Conservation (phyloP, 30 jellyfish, hydroid and myxozoan species). For the Aurelia aurita complex sp. Pacific region DNA sequence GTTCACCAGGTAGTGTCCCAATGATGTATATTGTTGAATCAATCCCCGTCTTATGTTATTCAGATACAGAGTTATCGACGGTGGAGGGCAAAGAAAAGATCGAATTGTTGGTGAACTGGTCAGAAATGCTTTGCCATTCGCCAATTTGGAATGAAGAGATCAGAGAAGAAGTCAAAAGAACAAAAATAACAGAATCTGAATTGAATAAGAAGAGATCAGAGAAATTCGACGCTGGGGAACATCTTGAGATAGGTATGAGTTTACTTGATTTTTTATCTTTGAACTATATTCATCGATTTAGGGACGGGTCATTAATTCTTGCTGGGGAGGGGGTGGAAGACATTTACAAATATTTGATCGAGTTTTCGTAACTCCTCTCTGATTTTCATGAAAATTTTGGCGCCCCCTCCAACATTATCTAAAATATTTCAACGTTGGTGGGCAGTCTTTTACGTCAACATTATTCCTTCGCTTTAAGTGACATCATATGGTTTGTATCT, state of each 20-base stretch:
- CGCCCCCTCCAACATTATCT: no score
- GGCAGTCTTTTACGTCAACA: no score
- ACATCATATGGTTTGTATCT: neutral
- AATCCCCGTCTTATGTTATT: no score
- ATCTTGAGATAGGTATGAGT: constrained; percentile 46
- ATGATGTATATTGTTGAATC: no score
- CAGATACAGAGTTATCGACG: no score
- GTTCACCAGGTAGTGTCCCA: no score
- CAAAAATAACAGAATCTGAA: constrained; percentile 62
- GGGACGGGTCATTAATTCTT: neutral
- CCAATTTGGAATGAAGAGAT: constrained; percentile 74
- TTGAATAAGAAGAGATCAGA: constrained; percentile 67
- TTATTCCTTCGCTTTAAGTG: neutral
- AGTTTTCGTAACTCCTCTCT: no score
- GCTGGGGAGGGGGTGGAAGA: no score
- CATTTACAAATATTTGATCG: no score
- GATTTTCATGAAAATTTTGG: no score
- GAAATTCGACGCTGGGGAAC: constrained; percentile 64
- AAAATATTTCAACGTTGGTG: neutral
- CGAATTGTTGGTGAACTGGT: constrained; percentile 53
- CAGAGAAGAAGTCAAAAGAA: constrained; percentile 44
- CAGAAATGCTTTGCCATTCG: constrained; percentile 23
- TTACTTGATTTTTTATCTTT: neutral
- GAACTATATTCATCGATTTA: neutral
- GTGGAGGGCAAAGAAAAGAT: neutral